Conservation (phyloP, 2,888 invertebrate genomes). For the Sinopyrophorus schimmeli region DNA sequence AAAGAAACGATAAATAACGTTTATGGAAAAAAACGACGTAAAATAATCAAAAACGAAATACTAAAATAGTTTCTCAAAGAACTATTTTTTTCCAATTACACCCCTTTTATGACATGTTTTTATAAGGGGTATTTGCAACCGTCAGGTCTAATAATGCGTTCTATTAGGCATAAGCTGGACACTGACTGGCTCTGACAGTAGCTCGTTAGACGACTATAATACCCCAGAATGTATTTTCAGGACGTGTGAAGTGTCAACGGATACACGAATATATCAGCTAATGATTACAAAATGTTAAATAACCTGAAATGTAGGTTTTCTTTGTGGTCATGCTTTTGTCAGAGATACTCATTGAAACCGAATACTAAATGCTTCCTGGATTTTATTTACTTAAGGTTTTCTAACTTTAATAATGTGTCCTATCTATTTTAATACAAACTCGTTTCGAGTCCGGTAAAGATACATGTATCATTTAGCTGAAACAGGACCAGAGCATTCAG, state of each 20-base stretch:
- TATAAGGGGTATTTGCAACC: constrained; percentile 31
- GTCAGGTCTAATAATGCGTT: constrained; percentile 32
- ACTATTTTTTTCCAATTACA: constrained; percentile 5
- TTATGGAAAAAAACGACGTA: too few relatives aligned
- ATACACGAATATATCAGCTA: constrained; percentile 17
- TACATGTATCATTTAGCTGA: too few relatives aligned
- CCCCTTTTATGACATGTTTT: constrained; percentile 24
- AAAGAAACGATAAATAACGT: too few relatives aligned
- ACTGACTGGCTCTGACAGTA: constrained; percentile 22
- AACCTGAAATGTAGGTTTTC: constrained; percentile 19
- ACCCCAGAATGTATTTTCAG: constrained; percentile 16
- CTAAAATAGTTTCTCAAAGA: too few relatives aligned
- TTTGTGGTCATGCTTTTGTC: not conserved
- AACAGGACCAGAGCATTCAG: too few relatives aligned
- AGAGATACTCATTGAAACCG: not conserved
- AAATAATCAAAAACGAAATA: too few relatives aligned
- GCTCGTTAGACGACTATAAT: constrained; percentile 27
- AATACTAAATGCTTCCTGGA: not conserved
- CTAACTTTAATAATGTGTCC: too few relatives aligned
- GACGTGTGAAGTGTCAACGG: constrained; percentile 28
- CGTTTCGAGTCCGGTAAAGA: too few relatives aligned
- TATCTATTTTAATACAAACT: too few relatives aligned
- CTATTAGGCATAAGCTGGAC: constrained; percentile 26
- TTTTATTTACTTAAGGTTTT: too few relatives aligned
- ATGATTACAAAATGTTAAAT: constrained; percentile 19